Conservation (phyloP, 2,797 vertebrate genomes). For the Phalloptychus januarius region DNA sequence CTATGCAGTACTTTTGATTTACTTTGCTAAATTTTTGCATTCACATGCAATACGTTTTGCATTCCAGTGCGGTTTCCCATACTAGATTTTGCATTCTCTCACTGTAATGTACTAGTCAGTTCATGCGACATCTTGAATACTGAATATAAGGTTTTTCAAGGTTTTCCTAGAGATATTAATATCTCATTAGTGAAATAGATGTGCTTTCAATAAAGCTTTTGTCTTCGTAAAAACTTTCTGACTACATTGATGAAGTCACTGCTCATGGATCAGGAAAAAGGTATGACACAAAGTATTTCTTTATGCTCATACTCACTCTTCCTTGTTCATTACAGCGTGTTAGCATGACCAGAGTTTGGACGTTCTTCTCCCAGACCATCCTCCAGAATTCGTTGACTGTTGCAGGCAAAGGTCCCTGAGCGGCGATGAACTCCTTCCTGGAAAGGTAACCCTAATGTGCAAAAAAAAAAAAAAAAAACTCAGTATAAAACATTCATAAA, state of each 20-base stretch:
- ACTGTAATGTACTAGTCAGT: no score
- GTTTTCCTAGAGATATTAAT: no score
- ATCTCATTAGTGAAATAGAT: no score
- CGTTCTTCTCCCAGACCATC: conserved; percentile 96
- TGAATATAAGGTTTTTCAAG: no score
- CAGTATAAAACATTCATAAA: conserved; percentile 3
- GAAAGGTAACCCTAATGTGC: conserved; percentile 87
- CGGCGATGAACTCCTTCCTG: conserved; percentile 92
- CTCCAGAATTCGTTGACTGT: conserved; percentile 95
- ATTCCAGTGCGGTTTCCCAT: no score
- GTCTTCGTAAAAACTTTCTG: neutral
- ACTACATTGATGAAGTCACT: neutral
- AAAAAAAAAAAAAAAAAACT: conserved; percentile 13
- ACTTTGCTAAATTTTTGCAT: no score
- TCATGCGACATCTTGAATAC: no score
- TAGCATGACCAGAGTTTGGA: conserved; percentile 92
- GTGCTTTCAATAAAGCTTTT: no score
- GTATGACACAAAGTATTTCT: neutral
- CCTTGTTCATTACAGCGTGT: conserved; percentile 95
- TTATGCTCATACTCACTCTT: conserved; percentile 82
- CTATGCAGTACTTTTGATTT: no score
- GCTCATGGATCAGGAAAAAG: neutral
- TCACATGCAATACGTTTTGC: no score
- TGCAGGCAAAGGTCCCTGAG: conserved; percentile 92
- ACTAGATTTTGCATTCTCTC: no score